Evolutionary conservation across 2,113 vertebrate genomes (phyloP).

Genomic region (Pterocles orientalis): DNA sequence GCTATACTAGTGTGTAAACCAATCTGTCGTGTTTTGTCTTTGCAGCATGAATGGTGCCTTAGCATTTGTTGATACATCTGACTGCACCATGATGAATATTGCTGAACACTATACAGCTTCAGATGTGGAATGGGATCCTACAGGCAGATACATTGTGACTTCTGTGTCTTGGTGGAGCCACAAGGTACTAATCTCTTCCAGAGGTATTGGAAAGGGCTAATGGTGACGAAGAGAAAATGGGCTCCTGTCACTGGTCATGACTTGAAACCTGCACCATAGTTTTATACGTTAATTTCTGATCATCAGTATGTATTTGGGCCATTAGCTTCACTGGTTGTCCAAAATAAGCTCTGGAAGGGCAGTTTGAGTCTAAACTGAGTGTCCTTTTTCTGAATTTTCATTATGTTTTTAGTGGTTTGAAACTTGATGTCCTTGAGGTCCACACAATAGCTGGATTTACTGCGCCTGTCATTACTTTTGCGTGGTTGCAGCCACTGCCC

Average conservation of each 20-base stretch:
- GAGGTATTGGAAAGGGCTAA: background rate
- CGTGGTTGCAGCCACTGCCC: background rate
- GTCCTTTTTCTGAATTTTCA: background rate
- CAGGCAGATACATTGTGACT: constrained; percentile 92
- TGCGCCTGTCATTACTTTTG: background rate
- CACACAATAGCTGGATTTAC: background rate
- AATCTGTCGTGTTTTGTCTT: background rate
- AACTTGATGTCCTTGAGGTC: background rate
- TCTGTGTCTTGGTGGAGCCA: constrained; percentile 99
- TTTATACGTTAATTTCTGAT: background rate
- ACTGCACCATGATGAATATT: constrained; percentile 99
- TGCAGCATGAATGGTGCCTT: constrained; percentile 96
- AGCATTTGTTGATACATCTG: constrained; percentile 95
- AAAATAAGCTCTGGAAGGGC: background rate
- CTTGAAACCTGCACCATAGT: background rate
- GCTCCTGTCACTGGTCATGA: fast-evolving
- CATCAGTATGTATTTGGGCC: background rate
- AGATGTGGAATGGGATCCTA: constrained; percentile 97
- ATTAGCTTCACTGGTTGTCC: background rate
- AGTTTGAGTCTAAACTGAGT: background rate
- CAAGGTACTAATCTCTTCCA: constrained; percentile 77
- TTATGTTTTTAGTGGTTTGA: background rate
- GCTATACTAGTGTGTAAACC: background rate
- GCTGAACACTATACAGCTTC: constrained; percentile 98
- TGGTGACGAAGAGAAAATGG: background rate